phyloP scores from a whole-genome alignment of 2,888 invertebrate genomes.

The Lepidocyrtoides sp. region DNA sequence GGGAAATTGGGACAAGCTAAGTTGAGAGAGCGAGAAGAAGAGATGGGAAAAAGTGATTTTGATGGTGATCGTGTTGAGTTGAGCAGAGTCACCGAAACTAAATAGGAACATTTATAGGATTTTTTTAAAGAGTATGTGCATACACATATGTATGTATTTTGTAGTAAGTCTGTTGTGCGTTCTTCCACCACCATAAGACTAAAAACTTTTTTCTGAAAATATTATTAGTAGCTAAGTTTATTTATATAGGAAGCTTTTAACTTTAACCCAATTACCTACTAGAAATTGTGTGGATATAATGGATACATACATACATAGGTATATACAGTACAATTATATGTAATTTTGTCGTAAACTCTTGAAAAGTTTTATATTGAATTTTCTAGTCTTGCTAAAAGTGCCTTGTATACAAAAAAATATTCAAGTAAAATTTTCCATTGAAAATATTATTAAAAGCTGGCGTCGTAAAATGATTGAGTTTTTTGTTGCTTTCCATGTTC shows the following conservation, averaged over 20 bases:
- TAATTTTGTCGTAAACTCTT: neutral
- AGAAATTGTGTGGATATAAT: neutral
- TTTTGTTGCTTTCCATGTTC: neutral
- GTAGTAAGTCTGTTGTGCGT: too few relatives aligned
- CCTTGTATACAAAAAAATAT: too few relatives aligned
- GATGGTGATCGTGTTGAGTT: conserved; percentile 16
- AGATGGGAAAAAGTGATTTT: conserved; percentile 58
- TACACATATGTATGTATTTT: neutral
- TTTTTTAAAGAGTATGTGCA: neutral
- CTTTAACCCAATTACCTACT: conserved; percentile 52
- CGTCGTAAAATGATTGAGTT: neutral
- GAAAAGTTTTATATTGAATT: neutral
- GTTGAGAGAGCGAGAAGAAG: neutral
- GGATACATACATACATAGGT: too few relatives aligned
- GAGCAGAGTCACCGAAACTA: too few relatives aligned
- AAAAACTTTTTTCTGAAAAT: neutral
- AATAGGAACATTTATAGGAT: neutral
- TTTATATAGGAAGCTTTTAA: conserved; percentile 24
- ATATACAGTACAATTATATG: neutral
- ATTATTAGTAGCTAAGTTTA: neutral
- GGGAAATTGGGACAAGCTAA: conserved; percentile 70
- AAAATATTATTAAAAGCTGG: neutral
- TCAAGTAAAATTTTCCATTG: neutral
- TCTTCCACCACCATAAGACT: neutral
- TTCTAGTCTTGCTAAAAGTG: neutral